Evolutionary conservation across 2,797 vertebrate species (phyloP).

Genomic region (Amphiprion clarkii): DNA sequence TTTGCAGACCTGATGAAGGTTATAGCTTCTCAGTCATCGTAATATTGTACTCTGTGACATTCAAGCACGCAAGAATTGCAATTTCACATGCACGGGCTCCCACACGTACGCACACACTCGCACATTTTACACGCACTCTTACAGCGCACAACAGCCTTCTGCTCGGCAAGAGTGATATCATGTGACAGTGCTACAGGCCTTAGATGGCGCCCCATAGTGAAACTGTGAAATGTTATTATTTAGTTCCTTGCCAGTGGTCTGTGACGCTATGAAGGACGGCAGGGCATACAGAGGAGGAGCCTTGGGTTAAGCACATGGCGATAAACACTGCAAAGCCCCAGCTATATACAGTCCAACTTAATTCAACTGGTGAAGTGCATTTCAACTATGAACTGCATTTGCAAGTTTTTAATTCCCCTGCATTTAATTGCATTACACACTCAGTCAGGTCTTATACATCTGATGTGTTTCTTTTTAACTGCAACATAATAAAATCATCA

Average conservation of each 20-base stretch:
- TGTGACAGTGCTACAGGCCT: slow-evolving; percentile 78
- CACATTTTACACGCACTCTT: slow-evolving; percentile 17
- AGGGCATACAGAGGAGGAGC: slow-evolving; percentile 63
- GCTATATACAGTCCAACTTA: slow-evolving; percentile 23
- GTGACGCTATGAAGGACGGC: slow-evolving; percentile 77
- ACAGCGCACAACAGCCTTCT: slow-evolving; percentile 44
- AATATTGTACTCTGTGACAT: slow-evolving; percentile 70
- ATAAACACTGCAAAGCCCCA: slow-evolving; percentile 58
- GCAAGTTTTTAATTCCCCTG: slow-evolving; percentile 34
- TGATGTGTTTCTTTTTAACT: slow-evolving; percentile 21
- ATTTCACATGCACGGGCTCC: slow-evolving; percentile 49
- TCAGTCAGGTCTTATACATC: slow-evolving; percentile 20
- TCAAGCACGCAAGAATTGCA: slow-evolving; percentile 51
- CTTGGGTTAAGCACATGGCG: slow-evolving; percentile 59
- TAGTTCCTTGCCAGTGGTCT: slow-evolving; percentile 79
- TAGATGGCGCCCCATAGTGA: slow-evolving; percentile 70
- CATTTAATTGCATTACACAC: slow-evolving; percentile 28
- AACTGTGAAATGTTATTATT: slow-evolving; percentile 87
- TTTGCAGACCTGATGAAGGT: slow-evolving; percentile 78
- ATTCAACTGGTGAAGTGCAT: slow-evolving; percentile 45
- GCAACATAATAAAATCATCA: slow-evolving; percentile 41
- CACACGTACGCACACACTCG: slow-evolving; percentile 18
- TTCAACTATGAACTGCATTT: slow-evolving; percentile 37
- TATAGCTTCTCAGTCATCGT: slow-evolving; percentile 74
- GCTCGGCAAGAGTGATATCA: slow-evolving; percentile 75